Conservation (phyloP, 2,797 vertebrate species). For the Sebastes vulpes region DNA sequence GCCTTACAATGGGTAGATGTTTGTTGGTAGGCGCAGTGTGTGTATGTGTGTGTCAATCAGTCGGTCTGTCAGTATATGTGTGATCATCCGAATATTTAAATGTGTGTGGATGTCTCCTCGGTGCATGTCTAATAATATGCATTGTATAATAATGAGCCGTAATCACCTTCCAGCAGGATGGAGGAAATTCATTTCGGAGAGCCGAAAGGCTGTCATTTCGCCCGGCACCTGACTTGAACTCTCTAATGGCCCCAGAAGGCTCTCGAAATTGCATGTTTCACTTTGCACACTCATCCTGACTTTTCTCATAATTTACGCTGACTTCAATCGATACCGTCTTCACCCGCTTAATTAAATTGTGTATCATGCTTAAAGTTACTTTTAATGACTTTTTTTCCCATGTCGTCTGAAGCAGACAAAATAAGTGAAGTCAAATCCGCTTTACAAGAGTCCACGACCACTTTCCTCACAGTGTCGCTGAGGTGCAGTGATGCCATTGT, state of each 20-base stretch:
- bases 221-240: conserved; percentile 28
- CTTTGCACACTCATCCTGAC: neutral
- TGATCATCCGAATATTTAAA: conserved; percentile 9
- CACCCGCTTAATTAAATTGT: conserved; percentile 36
- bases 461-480: neutral
- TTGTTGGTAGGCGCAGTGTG: neutral
- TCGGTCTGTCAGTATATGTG: neutral
- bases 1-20: neutral
- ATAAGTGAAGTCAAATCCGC: conserved; percentile 11
- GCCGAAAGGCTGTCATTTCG: conserved; percentile 51
- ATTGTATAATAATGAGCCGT: conserved; percentile 38
- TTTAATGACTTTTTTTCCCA: conserved; percentile 41
- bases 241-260: conserved; percentile 33
- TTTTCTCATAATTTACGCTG: conserved; percentile 34
- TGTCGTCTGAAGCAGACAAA: neutral
- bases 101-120: conserved; percentile 1
- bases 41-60: neutral
- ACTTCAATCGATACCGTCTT: conserved; percentile 45
- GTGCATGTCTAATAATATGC: conserved; percentile 46
- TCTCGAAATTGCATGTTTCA: conserved; percentile 44
- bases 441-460: neutral
- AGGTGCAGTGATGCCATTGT: neutral
- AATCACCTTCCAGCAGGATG: conserved; percentile 56
- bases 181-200: conserved; percentile 39
- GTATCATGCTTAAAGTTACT: conserved; percentile 25